Percentiles rank a stretch among this genome's conserved stretches.
phyloP scores from a whole-genome alignment of 2,113 vertebrate species.

The Speoplatyrhinus poulsoni region DNA sequence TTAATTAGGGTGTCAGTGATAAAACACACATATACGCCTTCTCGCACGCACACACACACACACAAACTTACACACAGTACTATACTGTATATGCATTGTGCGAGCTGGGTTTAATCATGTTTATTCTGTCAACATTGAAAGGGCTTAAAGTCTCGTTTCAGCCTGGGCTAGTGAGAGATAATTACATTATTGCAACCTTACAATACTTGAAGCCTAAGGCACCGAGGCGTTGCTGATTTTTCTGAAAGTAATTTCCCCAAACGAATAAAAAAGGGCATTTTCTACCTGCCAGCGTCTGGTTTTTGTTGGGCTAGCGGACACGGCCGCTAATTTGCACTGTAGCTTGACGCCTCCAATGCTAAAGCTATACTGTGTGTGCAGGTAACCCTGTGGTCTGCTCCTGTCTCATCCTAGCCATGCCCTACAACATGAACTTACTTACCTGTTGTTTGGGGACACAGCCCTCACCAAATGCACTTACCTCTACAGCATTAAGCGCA shows the following conservation, averaged over 20 bases:
- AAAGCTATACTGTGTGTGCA: not conserved
- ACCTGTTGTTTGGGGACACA: constrained; percentile 35
- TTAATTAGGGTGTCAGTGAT: constrained; percentile 45
- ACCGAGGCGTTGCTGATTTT: constrained; percentile 8
- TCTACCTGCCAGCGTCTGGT: constrained; percentile 22
- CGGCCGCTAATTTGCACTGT: constrained; percentile 43
- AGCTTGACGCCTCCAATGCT: constrained; percentile 36
- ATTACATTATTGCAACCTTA: constrained; percentile 27
- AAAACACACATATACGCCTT: constrained; percentile 1
- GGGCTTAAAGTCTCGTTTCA: constrained; percentile 18
- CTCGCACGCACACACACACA: not conserved
- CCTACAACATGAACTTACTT: constrained; percentile 73
- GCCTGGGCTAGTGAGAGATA: constrained; percentile 31
- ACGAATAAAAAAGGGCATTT: not conserved
- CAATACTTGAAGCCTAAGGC: constrained; percentile 1
- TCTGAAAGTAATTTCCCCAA: constrained; percentile 12
- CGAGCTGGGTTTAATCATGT: constrained; percentile 15
- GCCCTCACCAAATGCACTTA: constrained; percentile 80
- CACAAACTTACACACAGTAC: not conserved
- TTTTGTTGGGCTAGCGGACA: constrained; percentile 35
- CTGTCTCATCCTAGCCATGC: constrained; percentile 30
- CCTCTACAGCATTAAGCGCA: constrained; percentile 89
- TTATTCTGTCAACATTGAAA: constrained; percentile 1
- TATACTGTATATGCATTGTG: not conserved
- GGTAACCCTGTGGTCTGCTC: constrained; percentile 17